Evolutionary conservation across 1,140 invertebrate species (phyloP), one percentile per base, ranked within the genome.

Genomic region (Melipona quadrifasciata): DNA sequence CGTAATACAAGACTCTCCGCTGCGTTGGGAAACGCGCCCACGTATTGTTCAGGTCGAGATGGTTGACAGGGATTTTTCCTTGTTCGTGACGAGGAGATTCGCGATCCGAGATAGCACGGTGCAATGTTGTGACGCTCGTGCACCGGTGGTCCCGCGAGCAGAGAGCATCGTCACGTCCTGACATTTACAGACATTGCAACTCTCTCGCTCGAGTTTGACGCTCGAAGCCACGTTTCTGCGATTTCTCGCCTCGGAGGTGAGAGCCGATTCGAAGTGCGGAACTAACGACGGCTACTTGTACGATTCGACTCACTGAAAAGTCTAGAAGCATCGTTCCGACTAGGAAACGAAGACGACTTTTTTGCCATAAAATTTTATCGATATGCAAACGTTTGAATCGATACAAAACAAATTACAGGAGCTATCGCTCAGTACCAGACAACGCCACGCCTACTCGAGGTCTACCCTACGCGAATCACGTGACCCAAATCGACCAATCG

Each of bases 71-170:
- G 64, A 73, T 85, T 88, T 85, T 87, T 88, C 17, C 31, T 27
- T 68, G 51, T 82, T 51, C 74, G 24, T n/a, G 76, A 31, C 71
- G 58, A 31, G 47, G 77, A 87, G 72, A 75, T 85, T 85, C 78
- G 80, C 57, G 77, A 88, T 85, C 72, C 67, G 47, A 77, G 76
- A 83, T 80, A 73, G 83, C 65, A 76, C 82, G 64, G 87, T 47
- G 76, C 85, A 84, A 57, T 84, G 77, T 39, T 84, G 77, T 39
- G 47, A 61, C 77, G 76, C 67, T 77, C 57, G 11, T 78, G 74
- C 21, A 74, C 21, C 55, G 75, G 68, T 86, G 79, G 80, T 17
- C 80, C 39, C 19, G 58, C 51, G 57, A 74, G n/a, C 53, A 17
- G 16, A 27, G 51, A 83, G 34, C 71, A 84, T 88, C 80, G 65